phyloP scores from a whole-genome alignment of 64 coral and sea anemone species.

The Porites australiensis region DNA sequence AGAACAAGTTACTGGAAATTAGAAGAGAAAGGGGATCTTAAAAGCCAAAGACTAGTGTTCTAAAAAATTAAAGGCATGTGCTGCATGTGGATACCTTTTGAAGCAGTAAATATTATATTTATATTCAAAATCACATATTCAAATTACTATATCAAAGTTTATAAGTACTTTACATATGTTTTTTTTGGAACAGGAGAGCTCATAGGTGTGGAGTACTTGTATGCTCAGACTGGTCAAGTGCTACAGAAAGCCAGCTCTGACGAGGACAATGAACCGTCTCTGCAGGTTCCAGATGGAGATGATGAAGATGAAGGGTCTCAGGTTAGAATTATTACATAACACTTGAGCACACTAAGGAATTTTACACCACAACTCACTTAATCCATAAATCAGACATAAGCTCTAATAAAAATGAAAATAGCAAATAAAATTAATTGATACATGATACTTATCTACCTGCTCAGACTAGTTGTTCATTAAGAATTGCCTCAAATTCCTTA shows the following conservation, averaged over 20 bases:
- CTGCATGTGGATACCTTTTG: no score
- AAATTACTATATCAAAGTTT: no score
- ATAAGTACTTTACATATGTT: no score
- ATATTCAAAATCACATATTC: no score
- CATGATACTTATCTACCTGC: no score
- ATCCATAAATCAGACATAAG: not conserved
- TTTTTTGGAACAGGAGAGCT: conserved; percentile 57
- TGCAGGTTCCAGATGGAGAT: not conserved
- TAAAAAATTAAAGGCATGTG: no score
- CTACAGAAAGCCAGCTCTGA: not conserved
- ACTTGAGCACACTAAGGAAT: not conserved
- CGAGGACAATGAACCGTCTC: not conserved
- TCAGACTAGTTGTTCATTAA: no score
- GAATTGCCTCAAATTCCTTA: no score
- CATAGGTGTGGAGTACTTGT: conserved; percentile 28
- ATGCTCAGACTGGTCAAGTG: conserved; percentile 12
- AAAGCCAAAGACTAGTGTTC: not conserved
- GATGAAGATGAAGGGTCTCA: conserved; percentile 38
- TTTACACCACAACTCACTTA: not conserved
- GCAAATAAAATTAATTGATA: no score
- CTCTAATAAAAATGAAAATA: not conserved
- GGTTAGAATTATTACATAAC: not conserved
- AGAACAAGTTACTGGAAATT: no score
- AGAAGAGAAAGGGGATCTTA: no score
- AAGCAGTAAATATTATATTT: no score